Evolutionary conservation across 2,113 vertebrate species (phyloP).

Genomic region (Dissostichus mawsoni): DNA sequence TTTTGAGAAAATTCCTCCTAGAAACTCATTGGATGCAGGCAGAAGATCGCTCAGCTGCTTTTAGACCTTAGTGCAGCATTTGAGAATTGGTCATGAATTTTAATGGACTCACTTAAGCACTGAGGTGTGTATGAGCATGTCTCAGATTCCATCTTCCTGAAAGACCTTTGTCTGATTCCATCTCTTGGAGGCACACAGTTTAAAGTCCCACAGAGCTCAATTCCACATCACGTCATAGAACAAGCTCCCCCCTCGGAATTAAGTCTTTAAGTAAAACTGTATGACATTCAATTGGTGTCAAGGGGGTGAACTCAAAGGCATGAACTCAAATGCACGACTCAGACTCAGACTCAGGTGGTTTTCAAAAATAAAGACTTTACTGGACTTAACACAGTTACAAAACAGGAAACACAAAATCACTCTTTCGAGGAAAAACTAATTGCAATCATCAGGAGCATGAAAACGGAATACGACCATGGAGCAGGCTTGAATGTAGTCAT

Average conservation of each 20-base stretch:
- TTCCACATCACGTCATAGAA: background rate
- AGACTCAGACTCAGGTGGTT: no score
- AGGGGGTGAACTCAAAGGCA: no score
- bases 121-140: slow-evolving; percentile 26
- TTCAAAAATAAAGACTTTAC: no score
- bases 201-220: slow-evolving; percentile 33
- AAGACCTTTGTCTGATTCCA: slow-evolving; percentile 34
- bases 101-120: slow-evolving; percentile 53
- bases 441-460: no score
- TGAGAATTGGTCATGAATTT: slow-evolving; percentile 60
- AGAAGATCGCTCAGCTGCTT: slow-evolving; percentile 36
- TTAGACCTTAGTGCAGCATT: slow-evolving; percentile 33
- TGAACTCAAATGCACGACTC: no score
- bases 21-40: slow-evolving; percentile 12
- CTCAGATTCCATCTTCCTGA: slow-evolving; percentile 34
- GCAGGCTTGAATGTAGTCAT: no score
- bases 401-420: no score
- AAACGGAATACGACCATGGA: no score
- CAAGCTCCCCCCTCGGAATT: background rate
- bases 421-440: no score
- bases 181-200: background rate
- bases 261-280: background rate
- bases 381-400: no score
- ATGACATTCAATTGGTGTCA: background rate
- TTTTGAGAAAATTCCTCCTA: slow-evolving; percentile 12